Conservation (phyloP, 2,888 invertebrate genomes). For the Xylota segnis region DNA sequence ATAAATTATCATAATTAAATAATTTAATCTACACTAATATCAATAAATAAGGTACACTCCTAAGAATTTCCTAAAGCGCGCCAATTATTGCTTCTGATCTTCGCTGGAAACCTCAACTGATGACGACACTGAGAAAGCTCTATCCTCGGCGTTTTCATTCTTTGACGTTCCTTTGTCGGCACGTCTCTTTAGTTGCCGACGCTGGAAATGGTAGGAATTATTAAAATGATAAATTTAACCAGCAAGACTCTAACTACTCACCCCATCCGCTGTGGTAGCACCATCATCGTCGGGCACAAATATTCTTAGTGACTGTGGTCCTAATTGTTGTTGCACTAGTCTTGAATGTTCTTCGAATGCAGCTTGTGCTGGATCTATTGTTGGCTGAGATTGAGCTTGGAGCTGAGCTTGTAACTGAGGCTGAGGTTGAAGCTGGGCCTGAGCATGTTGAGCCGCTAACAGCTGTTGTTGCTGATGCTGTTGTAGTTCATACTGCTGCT, state of each 20-base stretch:
- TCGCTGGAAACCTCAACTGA: slow-evolving; percentile 82
- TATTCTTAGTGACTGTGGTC: slow-evolving; percentile 84
- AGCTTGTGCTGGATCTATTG: slow-evolving; percentile 78
- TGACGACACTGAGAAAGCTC: slow-evolving; percentile 80
- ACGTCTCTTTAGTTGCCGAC: slow-evolving; percentile 80
- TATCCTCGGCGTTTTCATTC: slow-evolving; percentile 72
- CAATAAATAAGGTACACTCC: slow-evolving; percentile 42
- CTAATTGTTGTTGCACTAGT: slow-evolving; percentile 81
- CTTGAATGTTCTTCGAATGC: slow-evolving; percentile 83
- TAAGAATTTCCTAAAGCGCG: slow-evolving; percentile 5
- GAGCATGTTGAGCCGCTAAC: slow-evolving; percentile 19
- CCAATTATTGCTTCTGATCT: slow-evolving; percentile 69
- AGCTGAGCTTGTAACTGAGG: slow-evolving; percentile 19
- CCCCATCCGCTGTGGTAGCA: slow-evolving; percentile 68
- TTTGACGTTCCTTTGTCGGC: slow-evolving; percentile 78
- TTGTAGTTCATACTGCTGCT: slow-evolving; percentile 77
- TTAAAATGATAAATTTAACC: not conserved
- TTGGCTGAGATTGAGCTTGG: slow-evolving; percentile 45
- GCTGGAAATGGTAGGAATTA: slow-evolving; percentile 74
- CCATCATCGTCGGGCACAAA: slow-evolving; percentile 85
- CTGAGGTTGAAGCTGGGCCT: slow-evolving; percentile 20
- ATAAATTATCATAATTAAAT: slow-evolving; percentile 68
- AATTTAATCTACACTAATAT: slow-evolving; percentile 73
- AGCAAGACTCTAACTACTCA: slow-evolving; percentile 4
- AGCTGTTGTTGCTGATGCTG: slow-evolving; percentile 68